Percentiles rank a stretch among this genome's conserved stretches.
phyloP scores from a whole-genome alignment of 23 tunicate species.

The Styela clava region DNA sequence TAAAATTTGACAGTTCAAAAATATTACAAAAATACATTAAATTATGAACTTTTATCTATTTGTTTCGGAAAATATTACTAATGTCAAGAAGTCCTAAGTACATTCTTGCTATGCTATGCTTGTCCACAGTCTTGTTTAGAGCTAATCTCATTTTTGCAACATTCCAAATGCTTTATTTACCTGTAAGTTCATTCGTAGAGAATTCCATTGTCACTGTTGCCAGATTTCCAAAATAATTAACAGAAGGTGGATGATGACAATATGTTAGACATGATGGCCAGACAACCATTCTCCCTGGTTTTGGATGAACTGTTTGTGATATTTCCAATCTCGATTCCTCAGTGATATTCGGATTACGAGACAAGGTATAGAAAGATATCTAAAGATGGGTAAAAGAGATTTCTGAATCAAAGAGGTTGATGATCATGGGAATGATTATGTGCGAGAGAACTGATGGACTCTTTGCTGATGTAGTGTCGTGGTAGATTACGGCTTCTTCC shows the following conservation, averaged over 20 bases:
- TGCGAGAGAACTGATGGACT: too few species aligned
- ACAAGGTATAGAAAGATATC: constrained; percentile 25
- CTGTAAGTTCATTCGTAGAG: constrained; percentile 13
- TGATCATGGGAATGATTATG: background rate
- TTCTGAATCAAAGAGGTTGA: background rate
- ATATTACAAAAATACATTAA: too few species aligned
- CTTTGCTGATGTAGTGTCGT: too few species aligned
- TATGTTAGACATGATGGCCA: constrained; percentile 83
- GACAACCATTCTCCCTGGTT: constrained; percentile 55
- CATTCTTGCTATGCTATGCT: too few species aligned
- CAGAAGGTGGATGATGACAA: constrained; percentile 67
- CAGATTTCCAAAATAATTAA: constrained; percentile 45
- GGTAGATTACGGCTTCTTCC: too few species aligned
- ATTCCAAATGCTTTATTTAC: too few species aligned
- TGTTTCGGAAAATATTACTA: too few species aligned
- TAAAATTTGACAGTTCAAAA: too few species aligned
- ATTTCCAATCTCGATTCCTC: constrained; percentile 36
- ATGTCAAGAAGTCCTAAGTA: too few species aligned
- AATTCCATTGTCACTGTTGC: constrained; percentile 16
- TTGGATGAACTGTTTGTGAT: constrained; percentile 72
- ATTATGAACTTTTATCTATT: too few species aligned
- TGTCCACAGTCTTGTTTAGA: too few species aligned
- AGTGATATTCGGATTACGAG: background rate
- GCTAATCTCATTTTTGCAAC: too few species aligned
- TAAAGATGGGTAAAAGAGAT: constrained; percentile 12